Conservation (phyloP, 2,113 vertebrate genomes). For the Corythornis cristatus region DNA sequence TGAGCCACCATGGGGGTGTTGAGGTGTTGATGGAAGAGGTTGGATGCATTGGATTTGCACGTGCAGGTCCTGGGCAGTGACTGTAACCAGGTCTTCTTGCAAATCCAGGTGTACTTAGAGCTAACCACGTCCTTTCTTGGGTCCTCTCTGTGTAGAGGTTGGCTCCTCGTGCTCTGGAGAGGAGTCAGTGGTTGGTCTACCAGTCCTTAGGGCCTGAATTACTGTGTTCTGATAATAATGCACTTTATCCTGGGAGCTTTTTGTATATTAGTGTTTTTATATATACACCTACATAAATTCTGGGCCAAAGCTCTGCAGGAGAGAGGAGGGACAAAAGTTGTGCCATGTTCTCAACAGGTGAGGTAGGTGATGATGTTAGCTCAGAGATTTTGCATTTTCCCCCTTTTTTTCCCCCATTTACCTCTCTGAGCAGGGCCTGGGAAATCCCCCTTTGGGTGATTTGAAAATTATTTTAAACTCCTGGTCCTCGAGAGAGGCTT, state of each 20-base stretch:
- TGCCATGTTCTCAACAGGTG: accelerated
- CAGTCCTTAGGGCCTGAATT: neutral
- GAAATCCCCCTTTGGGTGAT: accelerated
- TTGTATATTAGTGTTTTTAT: neutral
- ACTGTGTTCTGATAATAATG: neutral
- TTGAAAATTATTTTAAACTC: neutral
- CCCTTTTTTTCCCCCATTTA: accelerated
- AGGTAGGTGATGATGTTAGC: accelerated
- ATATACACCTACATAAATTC: too few relatives aligned
- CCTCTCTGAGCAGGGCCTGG: too few relatives aligned
- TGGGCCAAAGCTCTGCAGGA: neutral
- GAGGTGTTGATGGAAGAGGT: accelerated
- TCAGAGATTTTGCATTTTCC: neutral
- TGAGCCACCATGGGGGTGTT: accelerated
- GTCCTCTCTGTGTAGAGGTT: neutral
- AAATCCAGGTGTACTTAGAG: neutral
- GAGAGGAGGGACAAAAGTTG: neutral
- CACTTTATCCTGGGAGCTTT: neutral
- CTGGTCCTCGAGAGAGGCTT: neutral
- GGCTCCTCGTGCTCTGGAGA: neutral
- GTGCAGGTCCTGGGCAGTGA: accelerated
- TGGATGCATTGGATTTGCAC: neutral
- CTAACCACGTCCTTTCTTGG: neutral
- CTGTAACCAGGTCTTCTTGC: neutral
- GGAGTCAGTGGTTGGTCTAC: neutral